phyloP scores from a whole-genome alignment of 2,797 vertebrate species.

The Echiichthys vipera region DNA sequence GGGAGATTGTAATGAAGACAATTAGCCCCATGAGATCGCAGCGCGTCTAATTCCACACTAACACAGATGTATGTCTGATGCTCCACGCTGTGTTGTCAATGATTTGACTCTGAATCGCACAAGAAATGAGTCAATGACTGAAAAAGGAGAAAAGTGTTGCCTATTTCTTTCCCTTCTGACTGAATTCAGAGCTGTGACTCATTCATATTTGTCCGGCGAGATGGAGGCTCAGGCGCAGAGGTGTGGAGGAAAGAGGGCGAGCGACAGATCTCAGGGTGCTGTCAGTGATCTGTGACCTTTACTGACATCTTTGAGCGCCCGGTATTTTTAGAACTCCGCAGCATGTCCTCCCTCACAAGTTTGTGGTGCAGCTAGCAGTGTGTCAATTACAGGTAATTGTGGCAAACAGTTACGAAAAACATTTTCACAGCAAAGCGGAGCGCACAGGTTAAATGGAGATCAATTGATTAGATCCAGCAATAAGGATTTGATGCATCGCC shows the following conservation, averaged over 20 bases:
- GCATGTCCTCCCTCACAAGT: neutral
- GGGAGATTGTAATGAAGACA: slow-evolving; percentile 44
- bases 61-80: neutral
- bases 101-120: slow-evolving; percentile 34
- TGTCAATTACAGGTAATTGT: neutral
- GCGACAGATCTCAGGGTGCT: neutral
- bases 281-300: slow-evolving; percentile 11
- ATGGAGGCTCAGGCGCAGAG: neutral
- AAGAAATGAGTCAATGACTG: slow-evolving; percentile 6
- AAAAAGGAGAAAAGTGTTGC: neutral
- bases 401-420: neutral
- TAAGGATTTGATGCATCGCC: neutral
- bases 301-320: neutral
- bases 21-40: slow-evolving; percentile 37
- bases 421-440: neutral
- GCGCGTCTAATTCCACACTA: slow-evolving; percentile 16
- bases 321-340: neutral
- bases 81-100: slow-evolving; percentile 9
- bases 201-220: neutral
- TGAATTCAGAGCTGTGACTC: slow-evolving; percentile 6
- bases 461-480: slow-evolving; percentile 5
- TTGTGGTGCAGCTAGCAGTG: neutral
- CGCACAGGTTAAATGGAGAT: slow-evolving; percentile 9
- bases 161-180: neutral
- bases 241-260: neutral